phyloP scores from a whole-genome alignment of 2,888 invertebrate species.

The Tachina lurida region DNA sequence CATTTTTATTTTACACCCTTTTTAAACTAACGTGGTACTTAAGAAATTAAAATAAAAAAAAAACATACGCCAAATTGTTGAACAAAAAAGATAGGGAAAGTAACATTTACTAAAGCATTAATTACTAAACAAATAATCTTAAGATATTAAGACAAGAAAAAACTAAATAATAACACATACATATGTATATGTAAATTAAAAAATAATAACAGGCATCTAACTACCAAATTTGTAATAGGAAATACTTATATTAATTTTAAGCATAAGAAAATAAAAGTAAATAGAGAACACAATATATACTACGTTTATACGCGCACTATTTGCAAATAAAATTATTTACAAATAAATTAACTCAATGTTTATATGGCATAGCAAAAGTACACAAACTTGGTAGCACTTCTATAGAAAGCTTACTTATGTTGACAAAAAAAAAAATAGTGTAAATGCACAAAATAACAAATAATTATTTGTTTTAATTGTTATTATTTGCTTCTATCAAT shows the following conservation, averaged over 20 bases:
- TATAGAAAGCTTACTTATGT: no score
- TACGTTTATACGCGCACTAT: no score
- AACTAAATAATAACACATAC: slow-evolving; percentile 45
- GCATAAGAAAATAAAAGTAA: slow-evolving; percentile 45
- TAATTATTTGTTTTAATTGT: no score
- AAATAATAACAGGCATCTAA: slow-evolving; percentile 20
- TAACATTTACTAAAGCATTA: slow-evolving; percentile 59
- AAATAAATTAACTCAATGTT: no score
- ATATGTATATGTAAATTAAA: slow-evolving; percentile 41
- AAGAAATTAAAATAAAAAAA: slow-evolving; percentile 42
- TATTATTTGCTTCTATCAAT: no score
- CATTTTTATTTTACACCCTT: not conserved
- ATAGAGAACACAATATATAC: slow-evolving; percentile 35
- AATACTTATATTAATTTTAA: slow-evolving; percentile 12
- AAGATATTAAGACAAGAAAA: slow-evolving; percentile 39
- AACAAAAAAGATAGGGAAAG: slow-evolving; percentile 60
- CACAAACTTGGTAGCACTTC: no score
- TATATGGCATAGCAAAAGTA: no score
- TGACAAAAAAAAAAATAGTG: no score
- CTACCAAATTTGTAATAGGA: slow-evolving; percentile 55
- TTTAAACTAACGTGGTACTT: slow-evolving; percentile 56
- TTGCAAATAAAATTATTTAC: no score
- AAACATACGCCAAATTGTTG: slow-evolving; percentile 63
- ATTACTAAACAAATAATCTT: slow-evolving; percentile 43
- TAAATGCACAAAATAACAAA: no score